Conservation (phyloP, 2,113 vertebrate genomes). For the Oplegnathus fasciatus region DNA sequence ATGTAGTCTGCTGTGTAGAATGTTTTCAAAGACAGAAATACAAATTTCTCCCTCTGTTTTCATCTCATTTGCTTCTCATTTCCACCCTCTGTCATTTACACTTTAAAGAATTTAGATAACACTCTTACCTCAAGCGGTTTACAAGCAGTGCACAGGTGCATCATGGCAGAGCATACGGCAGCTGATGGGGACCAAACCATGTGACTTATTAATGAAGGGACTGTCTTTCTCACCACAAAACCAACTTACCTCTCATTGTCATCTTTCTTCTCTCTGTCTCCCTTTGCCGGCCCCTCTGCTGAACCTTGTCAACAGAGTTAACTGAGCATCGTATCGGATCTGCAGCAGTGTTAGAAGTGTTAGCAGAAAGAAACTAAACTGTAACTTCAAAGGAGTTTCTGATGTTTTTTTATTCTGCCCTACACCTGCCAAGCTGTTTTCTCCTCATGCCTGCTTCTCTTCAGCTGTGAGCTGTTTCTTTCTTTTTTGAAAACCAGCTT, state of each 20-base stretch:
- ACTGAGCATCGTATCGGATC: conserved; percentile 22
- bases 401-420: conserved; percentile 14
- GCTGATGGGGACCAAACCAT: conserved; percentile 14
- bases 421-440: conserved; percentile 51
- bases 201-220: conserved; percentile 10
- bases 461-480: conserved; percentile 22
- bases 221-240: not conserved
- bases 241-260: conserved; percentile 11
- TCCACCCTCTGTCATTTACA: conserved; percentile 32
- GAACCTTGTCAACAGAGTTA: conserved; percentile 20
- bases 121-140: conserved; percentile 30
- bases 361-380: conserved; percentile 46
- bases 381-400: conserved; percentile 55
- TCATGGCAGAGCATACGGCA: not conserved
- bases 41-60: not conserved
- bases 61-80: not conserved
- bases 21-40: not conserved
- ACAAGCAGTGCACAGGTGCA: conserved; percentile 10
- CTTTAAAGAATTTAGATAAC: conserved; percentile 37
- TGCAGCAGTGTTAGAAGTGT: not conserved
- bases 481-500: not conserved
- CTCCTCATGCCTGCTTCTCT: conserved; percentile 14
- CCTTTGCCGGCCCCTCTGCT: not conserved
- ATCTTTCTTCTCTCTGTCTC: not conserved
- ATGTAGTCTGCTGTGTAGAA: not conserved